phyloP scores from a whole-genome alignment of 2,888 invertebrate species.

The Loripinus fragilis region DNA sequence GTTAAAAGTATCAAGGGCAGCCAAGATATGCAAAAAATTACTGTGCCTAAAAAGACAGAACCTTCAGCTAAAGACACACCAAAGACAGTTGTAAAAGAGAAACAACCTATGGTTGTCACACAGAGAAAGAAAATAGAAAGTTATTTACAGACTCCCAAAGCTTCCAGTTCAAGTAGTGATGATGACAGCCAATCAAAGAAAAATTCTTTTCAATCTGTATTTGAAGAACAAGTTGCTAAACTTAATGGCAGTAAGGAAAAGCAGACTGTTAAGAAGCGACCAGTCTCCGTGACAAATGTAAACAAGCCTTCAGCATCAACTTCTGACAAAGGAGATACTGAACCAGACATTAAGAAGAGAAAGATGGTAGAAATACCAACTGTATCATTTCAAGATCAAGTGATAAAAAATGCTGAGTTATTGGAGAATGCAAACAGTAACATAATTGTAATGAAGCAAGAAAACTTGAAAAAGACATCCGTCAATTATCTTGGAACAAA shows the following conservation, averaged over 20 bases:
- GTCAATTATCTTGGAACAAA: background rate
- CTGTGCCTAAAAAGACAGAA: background rate
- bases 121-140: background rate
- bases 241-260: background rate
- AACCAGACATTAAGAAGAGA: constrained; percentile 10
- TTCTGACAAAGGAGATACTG: background rate
- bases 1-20: background rate
- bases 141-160: background rate
- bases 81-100: background rate
- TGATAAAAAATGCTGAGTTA: background rate
- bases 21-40: background rate
- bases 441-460: background rate
- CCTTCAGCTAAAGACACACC: background rate
- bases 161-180: background rate
- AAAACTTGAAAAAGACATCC: background rate
- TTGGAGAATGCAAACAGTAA: background rate
- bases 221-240: constrained; percentile 2
- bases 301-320: background rate
- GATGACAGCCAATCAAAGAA: background rate
- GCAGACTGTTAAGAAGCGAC: background rate
- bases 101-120: background rate
- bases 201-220: background rate
- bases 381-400: background rate
- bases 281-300: background rate
- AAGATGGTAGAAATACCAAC: background rate